Evolutionary conservation across 2,113 vertebrate species (phyloP), one percentile per base, ranked within the genome.

Genomic region (Circaetus cinerascens): DNA sequence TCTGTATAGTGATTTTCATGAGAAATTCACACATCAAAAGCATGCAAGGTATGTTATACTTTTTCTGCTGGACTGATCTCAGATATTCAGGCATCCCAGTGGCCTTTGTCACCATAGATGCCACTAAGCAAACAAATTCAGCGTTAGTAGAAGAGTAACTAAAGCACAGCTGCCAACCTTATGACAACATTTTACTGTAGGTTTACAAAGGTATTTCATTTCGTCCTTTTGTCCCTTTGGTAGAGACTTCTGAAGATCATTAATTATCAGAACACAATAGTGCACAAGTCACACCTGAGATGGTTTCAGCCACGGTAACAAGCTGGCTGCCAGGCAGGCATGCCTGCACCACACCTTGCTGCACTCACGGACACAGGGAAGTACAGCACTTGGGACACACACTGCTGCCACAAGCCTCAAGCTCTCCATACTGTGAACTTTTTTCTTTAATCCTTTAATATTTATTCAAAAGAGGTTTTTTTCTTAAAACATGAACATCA

Each of bases 11-110:
- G 45, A 93, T 50, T 91, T 94, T 76, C 3, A 0, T 94, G 89
- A 87, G 89, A 95, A 95, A 86, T 46, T 63, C 84, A 81, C 87
- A 96, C 81, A 91, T 88, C 81, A 94, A 94, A 97, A 91, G 84
- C 27, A 88, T 79, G 59, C 4, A 1, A 85, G 77, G 83, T 79
- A 91, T 93, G 92, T 67, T 93, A 77, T 63, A 41, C 67, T 73
- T 92, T 92, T 95, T 93, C 87, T 91, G 87, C 63, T 89, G 84
- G 71, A 66, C 74, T 87, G 71, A 91, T 41, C 71, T 97, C 91
- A 96, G 80, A 78, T 94, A 96, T 82, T 91, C 73, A 76, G 77
- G 90, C 90, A 93, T 55, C 66, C 26, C 73, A 40, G 53, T 76
- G 91, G 86, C 89, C 95, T 96, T 75, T 94, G 90, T 91, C 91